Conservation (phyloP, 2,113 vertebrate species). For the Apteryx owenii region DNA sequence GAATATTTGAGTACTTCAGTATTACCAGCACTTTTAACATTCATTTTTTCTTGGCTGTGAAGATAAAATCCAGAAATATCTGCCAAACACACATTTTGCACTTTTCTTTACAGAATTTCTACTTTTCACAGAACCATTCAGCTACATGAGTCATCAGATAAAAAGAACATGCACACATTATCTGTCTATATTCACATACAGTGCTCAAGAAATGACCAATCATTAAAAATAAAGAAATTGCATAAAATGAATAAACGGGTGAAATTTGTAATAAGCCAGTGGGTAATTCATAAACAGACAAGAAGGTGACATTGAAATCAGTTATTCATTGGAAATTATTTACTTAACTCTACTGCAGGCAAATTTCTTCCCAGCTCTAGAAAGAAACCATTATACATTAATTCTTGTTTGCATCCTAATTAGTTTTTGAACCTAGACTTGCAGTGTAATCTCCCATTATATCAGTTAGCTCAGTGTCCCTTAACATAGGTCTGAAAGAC, state of each 20-base stretch:
- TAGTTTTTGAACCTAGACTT: constrained; percentile 40
- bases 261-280: background rate
- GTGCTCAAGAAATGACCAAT: background rate
- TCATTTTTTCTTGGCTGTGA: background rate
- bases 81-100: background rate
- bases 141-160: background rate
- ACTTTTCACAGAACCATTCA: background rate
- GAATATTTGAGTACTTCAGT: background rate
- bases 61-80: background rate
- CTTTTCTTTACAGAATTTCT: background rate
- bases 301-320: constrained; percentile 59
- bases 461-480: background rate
- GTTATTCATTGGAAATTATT: constrained; percentile 62
- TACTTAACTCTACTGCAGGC: constrained; percentile 21
- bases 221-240: background rate
- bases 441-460: background rate
- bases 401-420: constrained; percentile 48
- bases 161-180: background rate
- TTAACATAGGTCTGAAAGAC: background rate
- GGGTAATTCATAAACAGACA: constrained; percentile 24
- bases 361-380: constrained; percentile 14
- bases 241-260: background rate
- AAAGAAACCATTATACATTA: background rate
- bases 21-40: background rate
- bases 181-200: background rate